Evolutionary conservation across 2,888 invertebrate species (phyloP), one percentile per base, ranked within the genome.

Genomic region (Blastobasis adustella): DNA sequence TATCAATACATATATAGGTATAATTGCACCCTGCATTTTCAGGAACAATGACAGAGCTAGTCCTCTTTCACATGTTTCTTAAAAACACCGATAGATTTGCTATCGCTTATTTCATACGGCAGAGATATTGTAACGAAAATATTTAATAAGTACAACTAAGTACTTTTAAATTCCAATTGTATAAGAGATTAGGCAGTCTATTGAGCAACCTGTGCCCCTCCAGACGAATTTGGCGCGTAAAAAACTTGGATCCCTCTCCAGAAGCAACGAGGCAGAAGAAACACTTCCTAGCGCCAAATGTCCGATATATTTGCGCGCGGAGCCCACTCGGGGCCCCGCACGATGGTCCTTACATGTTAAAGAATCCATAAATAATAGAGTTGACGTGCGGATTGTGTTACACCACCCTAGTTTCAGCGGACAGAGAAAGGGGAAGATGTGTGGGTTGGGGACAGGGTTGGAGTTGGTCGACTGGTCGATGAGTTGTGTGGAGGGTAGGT

Each of bases 311-410:
- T 69, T 67, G 66, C 64, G 64, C 68, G 61, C 62, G 66, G 60
- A 61, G 72, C 59, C 63, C 65, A 73, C 65, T 60, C 38, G 59
- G 49, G 54, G 64, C 72, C 65, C 66, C 72, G 71, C 71, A 66
- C 77, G 65, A 76, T 66, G 51, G 77, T 77, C 80, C 87, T 87
- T 84, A 85, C 86, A 83, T 87, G 88, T 87, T 87, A 82, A 87
- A 87, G 88, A 88, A 87, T 84, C 88, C 88, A 86, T 88, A 85
- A 88, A 87, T 88, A 88, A 87, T 88, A 87, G 79, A 88, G 83
- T 87, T 86, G 87, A 84, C 87, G 87, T 79, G 76, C 67, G 82
- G 82, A 84, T 84, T 84, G 79, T 82, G 78, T 82, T 82, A 78
- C 82, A 70, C 63, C 60, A 60, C 65, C 66, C 67, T 40, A 41